A percentile compares a stretch with the other conserved stretches of the same genome.
These are phyloP conservation scores for Nemotelus nigrinus DNA, from an alignment of 2,888 invertebrate genomes.

Conservation along the genomic window DNA sequence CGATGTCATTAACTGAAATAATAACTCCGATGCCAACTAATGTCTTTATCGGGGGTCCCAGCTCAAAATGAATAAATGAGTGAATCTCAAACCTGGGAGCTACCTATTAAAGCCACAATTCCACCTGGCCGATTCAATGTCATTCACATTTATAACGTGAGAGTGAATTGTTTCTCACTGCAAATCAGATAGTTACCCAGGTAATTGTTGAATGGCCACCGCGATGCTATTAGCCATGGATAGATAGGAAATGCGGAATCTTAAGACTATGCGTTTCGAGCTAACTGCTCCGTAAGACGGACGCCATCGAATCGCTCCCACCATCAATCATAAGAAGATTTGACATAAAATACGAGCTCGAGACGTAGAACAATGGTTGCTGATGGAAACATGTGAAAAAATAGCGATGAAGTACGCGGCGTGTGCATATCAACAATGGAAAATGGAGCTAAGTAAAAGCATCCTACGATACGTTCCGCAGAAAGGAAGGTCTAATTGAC, in stretches of 20 bases:
- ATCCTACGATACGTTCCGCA: background rate
- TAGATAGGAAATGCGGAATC: background rate
- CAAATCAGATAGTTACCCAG: constrained; percentile 49
- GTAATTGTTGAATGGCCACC: constrained; percentile 40
- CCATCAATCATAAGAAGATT: constrained; percentile 55
- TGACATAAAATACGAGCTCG: constrained; percentile 55
- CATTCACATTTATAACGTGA: constrained; percentile 26
- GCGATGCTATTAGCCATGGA: constrained; percentile 6
- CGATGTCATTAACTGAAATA: constrained; percentile 40
- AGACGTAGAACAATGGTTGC: constrained; percentile 48
- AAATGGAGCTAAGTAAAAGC: constrained; percentile 19
- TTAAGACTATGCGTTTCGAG: constrained; percentile 16
- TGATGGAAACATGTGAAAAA: constrained; percentile 33
- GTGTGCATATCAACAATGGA: constrained; percentile 42
- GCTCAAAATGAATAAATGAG: background rate
- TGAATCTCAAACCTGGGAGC: background rate
- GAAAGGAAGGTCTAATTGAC: constrained; percentile 9
- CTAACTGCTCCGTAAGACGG: constrained; percentile 14
- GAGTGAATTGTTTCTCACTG: constrained; percentile 48
- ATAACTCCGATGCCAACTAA: constrained; percentile 37
- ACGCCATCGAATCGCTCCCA: constrained; percentile 51
- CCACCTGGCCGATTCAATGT: constrained; percentile 26
- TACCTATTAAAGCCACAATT: background rate
- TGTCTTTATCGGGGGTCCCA: constrained; percentile 25
- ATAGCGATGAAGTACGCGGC: background rate